phyloP scores from a whole-genome alignment of 2,888 invertebrate species.

The Brachyptera putata region DNA sequence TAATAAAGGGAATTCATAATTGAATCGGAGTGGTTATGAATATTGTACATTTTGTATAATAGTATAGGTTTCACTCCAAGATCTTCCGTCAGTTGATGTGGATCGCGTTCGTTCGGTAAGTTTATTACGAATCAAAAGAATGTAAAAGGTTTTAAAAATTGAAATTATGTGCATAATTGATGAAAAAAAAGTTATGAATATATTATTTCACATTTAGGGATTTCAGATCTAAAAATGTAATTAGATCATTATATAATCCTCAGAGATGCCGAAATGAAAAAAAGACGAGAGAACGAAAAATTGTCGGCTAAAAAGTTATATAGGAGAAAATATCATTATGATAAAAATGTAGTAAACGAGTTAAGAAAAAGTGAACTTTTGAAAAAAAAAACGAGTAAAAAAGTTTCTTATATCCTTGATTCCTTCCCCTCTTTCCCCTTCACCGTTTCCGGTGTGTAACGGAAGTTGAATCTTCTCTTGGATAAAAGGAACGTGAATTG shows the following conservation, averaged over 20 bases:
- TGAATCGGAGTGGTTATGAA: not conserved
- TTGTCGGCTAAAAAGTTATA: conserved; percentile 6
- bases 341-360: conserved; percentile 19
- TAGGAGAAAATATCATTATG: conserved; percentile 15
- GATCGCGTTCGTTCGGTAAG: too few relatives aligned
- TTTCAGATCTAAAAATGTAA: conserved; percentile 16
- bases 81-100: too few relatives aligned
- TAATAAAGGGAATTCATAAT: not conserved
- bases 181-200: conserved; percentile 17
- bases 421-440: not conserved
- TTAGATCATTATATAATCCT: conserved; percentile 19
- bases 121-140: conserved; percentile 6
- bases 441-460: conserved; percentile 5
- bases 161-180: conserved; percentile 10
- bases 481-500: conserved; percentile 18
- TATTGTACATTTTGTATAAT: too few relatives aligned
- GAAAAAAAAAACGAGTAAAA: conserved; percentile 9
- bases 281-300: conserved; percentile 8
- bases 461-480: conserved; percentile 11
- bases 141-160: conserved; percentile 9
- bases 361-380: conserved; percentile 21
- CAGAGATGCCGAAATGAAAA: conserved; percentile 12
- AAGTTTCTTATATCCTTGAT: conserved; percentile 17
- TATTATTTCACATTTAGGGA: conserved; percentile 15
- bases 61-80: too few relatives aligned